Base-by-base conservation (phyloP, 92 coral and sea anemone species). In the Desmophyllum pertusum region DNA sequence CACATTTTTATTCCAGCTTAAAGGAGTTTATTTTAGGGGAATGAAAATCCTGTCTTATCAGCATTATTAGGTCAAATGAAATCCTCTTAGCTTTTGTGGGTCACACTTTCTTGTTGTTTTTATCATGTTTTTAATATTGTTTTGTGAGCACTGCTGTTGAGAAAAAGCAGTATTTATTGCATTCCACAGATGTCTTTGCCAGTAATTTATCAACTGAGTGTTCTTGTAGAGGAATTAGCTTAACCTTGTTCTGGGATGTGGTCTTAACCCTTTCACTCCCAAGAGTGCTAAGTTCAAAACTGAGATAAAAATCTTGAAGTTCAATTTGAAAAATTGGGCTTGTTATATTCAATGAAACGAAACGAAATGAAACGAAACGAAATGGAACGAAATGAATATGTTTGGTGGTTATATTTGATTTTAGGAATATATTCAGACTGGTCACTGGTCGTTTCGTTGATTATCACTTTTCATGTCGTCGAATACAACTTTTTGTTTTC, bases 21-120 rank as follows among this genome's bases (percentile, higher is more conserved):
- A 37, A 48, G 45, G 37, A 64, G 75, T 66, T 46, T 45, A 33
- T 62, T 27, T 4, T 11, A 35, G 42, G 36, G 76, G 66, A 50
- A 80, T 50, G 63, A 35, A 80, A 68, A 66, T 80, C 76, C n/a
- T 23, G 43, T 17, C 48, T 67, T 46, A 40, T 39, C 52, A 9
- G 5, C 5, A 18, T 43, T 62, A 64, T 63, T 10, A 76, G 80
- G 46, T 35, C 31, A 76, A 31, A 31, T 17, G 31, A 66, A 67
- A 68, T 80, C 76, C 76, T 66, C 64, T 80, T 62, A 62, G 25
- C 17, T 39, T 0, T 29, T 43, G 29, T 38, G n/a, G 71, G 71
- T 62, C 64, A 41, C 36, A 48, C 55, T 59, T 55, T 35, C 25
- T 13, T 41, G 38, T 25, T 30, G 40, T 14, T 36, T 30, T 29